Conservation (phyloP, 2,888 invertebrate species). For the Apantesis nais region DNA sequence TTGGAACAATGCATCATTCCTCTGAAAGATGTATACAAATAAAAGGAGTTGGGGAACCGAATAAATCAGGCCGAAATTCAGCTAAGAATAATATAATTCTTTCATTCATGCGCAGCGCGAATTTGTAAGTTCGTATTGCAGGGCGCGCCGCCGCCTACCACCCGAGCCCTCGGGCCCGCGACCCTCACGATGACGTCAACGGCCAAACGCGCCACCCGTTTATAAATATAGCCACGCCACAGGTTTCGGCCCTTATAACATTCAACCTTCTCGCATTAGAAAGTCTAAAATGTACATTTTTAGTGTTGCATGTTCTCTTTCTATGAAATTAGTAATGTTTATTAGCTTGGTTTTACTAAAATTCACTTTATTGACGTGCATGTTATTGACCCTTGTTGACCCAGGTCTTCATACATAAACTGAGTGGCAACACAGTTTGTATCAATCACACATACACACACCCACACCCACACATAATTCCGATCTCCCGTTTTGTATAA, state of each 20-base stretch:
- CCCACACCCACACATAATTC: too few relatives aligned
- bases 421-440: neutral
- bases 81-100: conserved; percentile 77
- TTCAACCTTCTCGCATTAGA: conserved; percentile 50
- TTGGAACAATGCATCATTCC: neutral
- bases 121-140: conserved; percentile 83
- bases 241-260: conserved; percentile 74
- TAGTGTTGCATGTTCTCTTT: conserved; percentile 13
- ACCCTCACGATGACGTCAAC: conserved; percentile 79
- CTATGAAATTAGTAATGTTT: conserved; percentile 6
- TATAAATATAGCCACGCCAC: conserved; percentile 84
- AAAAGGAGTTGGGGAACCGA: conserved; percentile 55
- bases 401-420: neutral
- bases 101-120: conserved; percentile 83
- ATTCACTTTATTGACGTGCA: conserved; percentile 3
- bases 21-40: conserved; percentile 39
- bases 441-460: neutral
- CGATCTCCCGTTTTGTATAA: too few relatives aligned
- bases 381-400: conserved; percentile 15
- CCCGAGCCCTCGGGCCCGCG: conserved; percentile 52
- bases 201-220: conserved; percentile 76
- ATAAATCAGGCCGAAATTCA: conserved; percentile 69
- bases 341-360: conserved; percentile 9
- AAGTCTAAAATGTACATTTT: conserved; percentile 36
- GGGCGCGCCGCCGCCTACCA: conserved; percentile 66